Conservation (phyloP, 2,113 vertebrate genomes). For the Macquaria ambigua region DNA sequence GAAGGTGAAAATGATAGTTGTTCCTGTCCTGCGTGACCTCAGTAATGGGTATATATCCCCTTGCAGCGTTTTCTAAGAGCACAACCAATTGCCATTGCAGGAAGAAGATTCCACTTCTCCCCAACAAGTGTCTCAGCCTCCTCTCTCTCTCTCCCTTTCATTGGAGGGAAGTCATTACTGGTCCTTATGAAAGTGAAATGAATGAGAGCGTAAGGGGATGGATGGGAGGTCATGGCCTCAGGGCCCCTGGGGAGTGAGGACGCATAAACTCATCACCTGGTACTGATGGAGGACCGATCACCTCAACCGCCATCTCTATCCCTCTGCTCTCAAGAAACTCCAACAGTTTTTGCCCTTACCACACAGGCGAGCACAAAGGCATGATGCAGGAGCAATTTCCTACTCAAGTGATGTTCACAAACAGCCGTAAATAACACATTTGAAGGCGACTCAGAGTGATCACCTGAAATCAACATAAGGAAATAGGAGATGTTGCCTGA, state of each 20-base stretch:
- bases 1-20: conserved; percentile 73
- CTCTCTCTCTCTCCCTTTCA: conserved; percentile 58
- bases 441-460: conserved; percentile 40
- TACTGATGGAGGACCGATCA: conserved; percentile 80
- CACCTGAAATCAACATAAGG: conserved; percentile 50
- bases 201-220: conserved; percentile 89
- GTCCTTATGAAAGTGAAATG: conserved; percentile 93
- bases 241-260: conserved; percentile 86
- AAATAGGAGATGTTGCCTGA: conserved; percentile 7
- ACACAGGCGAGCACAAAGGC: conserved; percentile 29
- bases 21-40: conserved; percentile 62
- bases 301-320: conserved; percentile 55
- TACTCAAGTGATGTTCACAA: conserved; percentile 49
- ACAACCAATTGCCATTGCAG: conserved; percentile 37
- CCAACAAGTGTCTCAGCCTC: conserved; percentile 86
- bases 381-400: conserved; percentile 62
- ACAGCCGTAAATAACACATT: conserved; percentile 54
- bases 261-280: conserved; percentile 92
- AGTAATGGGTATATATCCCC: conserved; percentile 63
- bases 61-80: conserved; percentile 39
- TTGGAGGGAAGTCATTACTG: conserved; percentile 89
- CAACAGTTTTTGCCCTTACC: conserved; percentile 52
- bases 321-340: conserved; percentile 71
- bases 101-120: conserved; percentile 78
- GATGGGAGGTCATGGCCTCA: conserved; percentile 87